Conservation (phyloP, 2,113 vertebrate genomes). For the Ploceus nigricollis region DNA sequence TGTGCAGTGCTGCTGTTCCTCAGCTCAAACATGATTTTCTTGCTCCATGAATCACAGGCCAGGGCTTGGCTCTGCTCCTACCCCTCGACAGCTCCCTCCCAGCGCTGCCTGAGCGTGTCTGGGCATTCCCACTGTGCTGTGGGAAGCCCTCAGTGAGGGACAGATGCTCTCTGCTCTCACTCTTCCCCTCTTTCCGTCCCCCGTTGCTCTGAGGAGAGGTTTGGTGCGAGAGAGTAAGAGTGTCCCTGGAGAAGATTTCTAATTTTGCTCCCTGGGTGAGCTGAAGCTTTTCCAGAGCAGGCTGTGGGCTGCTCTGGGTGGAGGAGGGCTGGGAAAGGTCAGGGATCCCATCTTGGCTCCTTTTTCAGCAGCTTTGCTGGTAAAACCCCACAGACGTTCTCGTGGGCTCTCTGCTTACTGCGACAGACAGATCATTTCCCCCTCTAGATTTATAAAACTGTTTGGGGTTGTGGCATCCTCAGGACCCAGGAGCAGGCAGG, state of each 20-base stretch:
- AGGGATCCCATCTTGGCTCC: not conserved
- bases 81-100: not conserved
- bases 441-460: not conserved
- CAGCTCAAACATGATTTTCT: not conserved
- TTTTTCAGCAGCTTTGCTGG: not conserved
- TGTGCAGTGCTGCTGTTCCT: not conserved
- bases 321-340: conserved; percentile 58
- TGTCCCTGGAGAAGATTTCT: conserved; percentile 27
- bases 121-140: not conserved
- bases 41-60: not conserved
- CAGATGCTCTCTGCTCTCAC: not conserved
- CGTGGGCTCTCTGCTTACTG: not conserved
- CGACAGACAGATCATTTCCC: not conserved
- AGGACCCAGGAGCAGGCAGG: not conserved
- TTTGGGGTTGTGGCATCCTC: not conserved
- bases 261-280: conserved; percentile 27
- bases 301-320: not conserved
- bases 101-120: not conserved
- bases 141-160: not conserved
- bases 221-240: not conserved
- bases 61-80: not conserved
- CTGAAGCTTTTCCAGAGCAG: conserved; percentile 1
- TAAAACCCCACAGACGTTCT: not conserved
- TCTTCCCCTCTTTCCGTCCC: not conserved
- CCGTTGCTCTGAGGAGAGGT: not conserved